These are phyloP conservation scores for Vandiemenella viatica DNA, from an alignment of 2,888 invertebrate genomes.

Conservation along the genomic window DNA sequence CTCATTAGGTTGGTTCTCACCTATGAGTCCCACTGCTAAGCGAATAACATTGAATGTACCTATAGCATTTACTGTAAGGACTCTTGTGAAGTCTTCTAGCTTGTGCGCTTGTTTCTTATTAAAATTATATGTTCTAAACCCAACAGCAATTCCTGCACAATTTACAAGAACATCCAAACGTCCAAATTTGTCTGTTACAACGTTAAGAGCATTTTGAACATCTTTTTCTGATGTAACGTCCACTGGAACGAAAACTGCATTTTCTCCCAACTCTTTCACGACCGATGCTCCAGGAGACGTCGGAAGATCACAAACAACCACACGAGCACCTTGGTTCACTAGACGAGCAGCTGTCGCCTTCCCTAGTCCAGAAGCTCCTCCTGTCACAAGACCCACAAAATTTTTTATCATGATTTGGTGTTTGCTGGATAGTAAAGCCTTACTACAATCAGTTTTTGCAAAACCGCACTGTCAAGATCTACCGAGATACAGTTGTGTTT, in stretches of 20 bases:
- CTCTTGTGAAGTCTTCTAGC: constrained; percentile 57
- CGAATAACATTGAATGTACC: constrained; percentile 92
- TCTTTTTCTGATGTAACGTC: constrained; percentile 68
- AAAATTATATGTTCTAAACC: constrained; percentile 79
- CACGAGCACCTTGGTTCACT: constrained; percentile 65
- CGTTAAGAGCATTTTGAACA: constrained; percentile 52
- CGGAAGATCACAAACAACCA: constrained; percentile 79
- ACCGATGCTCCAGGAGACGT: constrained; percentile 65
- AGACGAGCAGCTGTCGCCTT: constrained; percentile 79
- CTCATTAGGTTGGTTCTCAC: constrained; percentile 60
- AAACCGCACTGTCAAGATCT: too few relatives aligned
- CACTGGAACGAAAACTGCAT: constrained; percentile 63
- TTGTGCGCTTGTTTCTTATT: constrained; percentile 58
- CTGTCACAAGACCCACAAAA: constrained; percentile 80
- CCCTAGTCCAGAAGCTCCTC: constrained; percentile 91
- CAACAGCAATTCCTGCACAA: constrained; percentile 85
- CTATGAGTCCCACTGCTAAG: constrained; percentile 66
- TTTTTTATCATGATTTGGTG: too few relatives aligned
- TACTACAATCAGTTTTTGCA: too few relatives aligned
- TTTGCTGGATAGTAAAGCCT: too few relatives aligned
- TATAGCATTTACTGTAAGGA: constrained; percentile 66
- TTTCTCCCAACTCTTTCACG: constrained; percentile 53
- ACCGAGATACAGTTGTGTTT: too few relatives aligned
- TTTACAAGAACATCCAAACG: constrained; percentile 75
- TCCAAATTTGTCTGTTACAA: constrained; percentile 66